Percentiles rank a stretch among this genome's conserved stretches.
Conservation (phyloP, 2,888 invertebrate genomes). For the Herminia tarsipennalis region DNA sequence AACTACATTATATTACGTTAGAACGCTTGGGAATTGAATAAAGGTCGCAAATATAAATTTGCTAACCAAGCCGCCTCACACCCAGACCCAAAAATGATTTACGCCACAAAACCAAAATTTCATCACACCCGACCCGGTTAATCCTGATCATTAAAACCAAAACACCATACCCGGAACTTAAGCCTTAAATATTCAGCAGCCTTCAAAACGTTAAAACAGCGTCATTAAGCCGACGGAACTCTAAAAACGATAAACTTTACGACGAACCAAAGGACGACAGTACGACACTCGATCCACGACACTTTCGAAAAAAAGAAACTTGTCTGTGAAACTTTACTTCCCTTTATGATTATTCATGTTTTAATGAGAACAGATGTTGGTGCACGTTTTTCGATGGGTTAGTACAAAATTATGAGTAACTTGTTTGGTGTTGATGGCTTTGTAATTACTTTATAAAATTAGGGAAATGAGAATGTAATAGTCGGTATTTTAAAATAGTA, state of each 20-base stretch:
- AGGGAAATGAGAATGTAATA: not conserved
- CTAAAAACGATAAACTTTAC: constrained; percentile 78
- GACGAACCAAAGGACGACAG: constrained; percentile 74
- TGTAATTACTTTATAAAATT: not conserved
- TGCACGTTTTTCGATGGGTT: constrained; percentile 9
- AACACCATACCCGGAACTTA: constrained; percentile 43
- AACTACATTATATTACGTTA: no score
- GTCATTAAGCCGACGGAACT: constrained; percentile 68
- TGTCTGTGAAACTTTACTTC: constrained; percentile 60
- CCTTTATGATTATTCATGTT: constrained; percentile 42
- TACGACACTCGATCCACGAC: constrained; percentile 70
- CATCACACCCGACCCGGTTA: constrained; percentile 35
- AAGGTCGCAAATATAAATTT: not conserved
- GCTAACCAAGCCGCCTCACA: not conserved
- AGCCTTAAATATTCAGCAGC: constrained; percentile 45
- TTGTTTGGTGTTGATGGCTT: not conserved
- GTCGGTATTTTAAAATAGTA: not conserved
- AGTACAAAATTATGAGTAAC: constrained; percentile 7
- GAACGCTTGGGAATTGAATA: no score
- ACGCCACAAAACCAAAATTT: constrained; percentile 26
- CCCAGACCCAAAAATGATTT: constrained; percentile 2
- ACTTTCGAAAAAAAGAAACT: constrained; percentile 77
- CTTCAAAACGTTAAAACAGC: constrained; percentile 43
- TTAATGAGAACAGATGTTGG: constrained; percentile 17
- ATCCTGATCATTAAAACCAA: constrained; percentile 39